Evolutionary conservation across 2,888 invertebrate species (phyloP).

Genomic region (Luperina nickerlii): DNA sequence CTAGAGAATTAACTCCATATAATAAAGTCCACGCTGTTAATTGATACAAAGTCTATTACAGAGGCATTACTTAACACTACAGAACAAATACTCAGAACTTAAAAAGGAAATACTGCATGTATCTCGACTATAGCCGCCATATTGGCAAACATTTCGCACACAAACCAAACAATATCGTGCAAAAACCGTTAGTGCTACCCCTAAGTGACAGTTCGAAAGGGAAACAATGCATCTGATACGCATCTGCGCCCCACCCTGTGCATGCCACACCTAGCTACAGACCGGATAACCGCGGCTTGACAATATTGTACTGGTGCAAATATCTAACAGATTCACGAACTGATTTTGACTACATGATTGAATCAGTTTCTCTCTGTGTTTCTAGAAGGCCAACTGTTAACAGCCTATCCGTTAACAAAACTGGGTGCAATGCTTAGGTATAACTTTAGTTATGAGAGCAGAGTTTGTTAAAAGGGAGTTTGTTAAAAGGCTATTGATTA

Average conservation of each 20-base stretch:
- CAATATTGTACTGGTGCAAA: constrained; percentile 4
- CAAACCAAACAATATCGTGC: constrained; percentile 19
- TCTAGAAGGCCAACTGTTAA: background rate
- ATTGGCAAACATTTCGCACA: constrained; percentile 22
- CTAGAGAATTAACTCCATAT: too few relatives aligned
- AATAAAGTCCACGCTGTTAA: background rate
- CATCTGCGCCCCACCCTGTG: constrained; percentile 44
- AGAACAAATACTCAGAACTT: background rate
- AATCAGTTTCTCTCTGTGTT: background rate
- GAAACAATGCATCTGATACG: constrained; percentile 65
- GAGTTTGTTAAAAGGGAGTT: background rate
- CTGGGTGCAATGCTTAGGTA: background rate
- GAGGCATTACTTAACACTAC: background rate
- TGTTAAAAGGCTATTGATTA: background rate
- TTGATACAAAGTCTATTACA: background rate
- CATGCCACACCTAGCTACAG: constrained; percentile 39
- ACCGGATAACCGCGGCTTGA: constrained; percentile 48
- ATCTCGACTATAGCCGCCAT: background rate
- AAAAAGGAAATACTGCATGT: background rate
- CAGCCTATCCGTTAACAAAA: background rate
- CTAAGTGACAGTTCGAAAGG: constrained; percentile 57
- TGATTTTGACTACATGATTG: background rate
- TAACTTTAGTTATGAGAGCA: background rate
- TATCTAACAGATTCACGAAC: constrained; percentile 23
- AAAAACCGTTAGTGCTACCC: constrained; percentile 57